Conservation (phyloP, 2,888 invertebrate genomes). For the Operophtera brumata region DNA sequence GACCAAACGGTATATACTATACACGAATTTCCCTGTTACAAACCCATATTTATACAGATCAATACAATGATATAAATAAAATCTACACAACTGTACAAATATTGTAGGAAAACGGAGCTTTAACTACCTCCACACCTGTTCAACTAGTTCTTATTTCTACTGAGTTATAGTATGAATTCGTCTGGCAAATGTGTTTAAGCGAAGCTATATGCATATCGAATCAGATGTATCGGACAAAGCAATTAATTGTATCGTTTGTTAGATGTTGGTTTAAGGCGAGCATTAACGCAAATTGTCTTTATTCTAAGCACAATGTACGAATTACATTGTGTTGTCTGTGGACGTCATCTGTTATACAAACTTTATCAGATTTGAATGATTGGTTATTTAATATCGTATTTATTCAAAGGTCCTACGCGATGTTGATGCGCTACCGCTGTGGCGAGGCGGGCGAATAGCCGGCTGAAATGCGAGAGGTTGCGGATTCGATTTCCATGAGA, state of each 20-base stretch:
- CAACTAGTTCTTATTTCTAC: slow-evolving; percentile 2
- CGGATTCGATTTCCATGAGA: too few species aligned
- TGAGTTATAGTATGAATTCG: slow-evolving; percentile 20
- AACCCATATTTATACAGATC: slow-evolving; percentile 63
- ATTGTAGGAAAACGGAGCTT: slow-evolving; percentile 20
- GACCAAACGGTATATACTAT: slow-evolving; percentile 75
- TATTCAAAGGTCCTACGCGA: too few species aligned
- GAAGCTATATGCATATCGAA: slow-evolving; percentile 20
- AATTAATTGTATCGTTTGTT: slow-evolving; percentile 57
- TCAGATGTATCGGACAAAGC: slow-evolving; percentile 49
- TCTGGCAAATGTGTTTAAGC: background rate
- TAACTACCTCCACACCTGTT: background rate
- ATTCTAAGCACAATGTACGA: slow-evolving; percentile 52
- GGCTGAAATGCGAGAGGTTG: too few species aligned
- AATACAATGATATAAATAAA: slow-evolving; percentile 44
- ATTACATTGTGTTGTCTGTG: slow-evolving; percentile 36
- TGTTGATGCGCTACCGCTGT: too few species aligned
- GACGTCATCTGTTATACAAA: slow-evolving; percentile 50
- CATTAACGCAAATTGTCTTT: slow-evolving; percentile 48
- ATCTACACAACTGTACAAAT: slow-evolving; percentile 54
- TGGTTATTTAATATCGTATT: background rate
- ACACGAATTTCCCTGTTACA: slow-evolving; percentile 45
- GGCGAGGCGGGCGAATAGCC: too few species aligned
- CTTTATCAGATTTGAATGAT: too few species aligned
- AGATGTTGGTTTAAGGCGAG: slow-evolving; percentile 39